Percentiles rank a stretch among this genome's conserved stretches.
Conservation (phyloP, 2,888 invertebrate genomes). For the Leucoma salicis region DNA sequence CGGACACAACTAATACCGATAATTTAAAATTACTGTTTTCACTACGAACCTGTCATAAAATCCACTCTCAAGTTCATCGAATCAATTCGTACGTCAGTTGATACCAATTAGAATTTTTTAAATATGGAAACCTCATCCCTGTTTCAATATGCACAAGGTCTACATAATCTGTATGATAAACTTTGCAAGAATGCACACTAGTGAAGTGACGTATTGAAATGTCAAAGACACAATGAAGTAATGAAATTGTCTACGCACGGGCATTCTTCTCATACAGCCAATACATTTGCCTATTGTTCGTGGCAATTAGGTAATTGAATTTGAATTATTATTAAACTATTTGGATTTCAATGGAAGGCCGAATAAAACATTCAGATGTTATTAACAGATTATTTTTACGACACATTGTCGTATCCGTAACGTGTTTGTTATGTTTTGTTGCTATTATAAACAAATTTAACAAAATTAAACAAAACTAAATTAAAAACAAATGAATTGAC, state of each 20-base stretch:
- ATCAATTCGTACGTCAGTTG: slow-evolving; percentile 44
- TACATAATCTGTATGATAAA: slow-evolving; percentile 11
- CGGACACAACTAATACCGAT: slow-evolving; percentile 27
- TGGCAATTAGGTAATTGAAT: slow-evolving; percentile 40
- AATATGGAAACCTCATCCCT: slow-evolving; percentile 10
- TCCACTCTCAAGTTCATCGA: slow-evolving; percentile 42
- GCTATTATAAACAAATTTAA: too few species aligned
- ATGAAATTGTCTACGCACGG: slow-evolving; percentile 42
- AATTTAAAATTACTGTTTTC: slow-evolving; percentile 37
- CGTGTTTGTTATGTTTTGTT: neutral
- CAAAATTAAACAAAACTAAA: too few species aligned
- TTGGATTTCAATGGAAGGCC: slow-evolving; percentile 14
- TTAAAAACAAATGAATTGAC: too few species aligned
- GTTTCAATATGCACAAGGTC: rapidly evolving
- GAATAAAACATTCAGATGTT: neutral
- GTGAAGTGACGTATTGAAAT: slow-evolving; percentile 48
- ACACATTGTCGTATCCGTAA: neutral
- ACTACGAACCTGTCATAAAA: slow-evolving; percentile 30
- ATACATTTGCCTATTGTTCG: slow-evolving; percentile 38
- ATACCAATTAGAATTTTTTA: slow-evolving; percentile 14
- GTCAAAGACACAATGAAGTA: slow-evolving; percentile 44
- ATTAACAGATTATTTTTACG: slow-evolving; percentile 3
- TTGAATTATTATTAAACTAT: slow-evolving; percentile 11
- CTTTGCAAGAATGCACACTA: slow-evolving; percentile 37
- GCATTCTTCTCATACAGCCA: slow-evolving; percentile 35